Evolutionary conservation across 2,113 vertebrate genomes (phyloP).

Genomic region (Cheirogaleus medius): DNA sequence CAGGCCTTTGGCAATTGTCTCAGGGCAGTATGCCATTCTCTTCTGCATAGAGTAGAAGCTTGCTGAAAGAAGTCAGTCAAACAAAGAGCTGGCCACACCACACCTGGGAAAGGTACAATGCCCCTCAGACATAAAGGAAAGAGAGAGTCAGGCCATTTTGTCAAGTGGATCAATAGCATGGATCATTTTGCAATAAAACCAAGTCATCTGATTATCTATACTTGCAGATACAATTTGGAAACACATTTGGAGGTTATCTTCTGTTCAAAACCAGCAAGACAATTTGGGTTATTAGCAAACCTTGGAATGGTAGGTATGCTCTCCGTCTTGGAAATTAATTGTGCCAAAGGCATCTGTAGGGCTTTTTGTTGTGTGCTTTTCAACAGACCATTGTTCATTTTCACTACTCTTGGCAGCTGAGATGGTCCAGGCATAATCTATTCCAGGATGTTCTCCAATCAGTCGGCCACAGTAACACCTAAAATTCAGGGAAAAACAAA

Average conservation of each 20-base stretch:
- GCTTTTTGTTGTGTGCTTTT: slow-evolving; percentile 89
- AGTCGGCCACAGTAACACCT: slow-evolving; percentile 96
- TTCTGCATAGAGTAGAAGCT: not conserved
- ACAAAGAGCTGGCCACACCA: not conserved
- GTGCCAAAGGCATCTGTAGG: slow-evolving; percentile 95
- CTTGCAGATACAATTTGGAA: not conserved
- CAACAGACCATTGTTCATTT: slow-evolving; percentile 90
- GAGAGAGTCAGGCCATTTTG: not conserved
- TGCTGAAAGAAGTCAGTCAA: not conserved
- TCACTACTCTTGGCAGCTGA: slow-evolving; percentile 61
- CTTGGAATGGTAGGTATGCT: slow-evolving; percentile 94
- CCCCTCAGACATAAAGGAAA: not conserved
- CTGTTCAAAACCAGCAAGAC: slow-evolving; percentile 45
- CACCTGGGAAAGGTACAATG: not conserved
- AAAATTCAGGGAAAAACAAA: slow-evolving; percentile 43
- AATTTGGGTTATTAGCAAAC: slow-evolving; percentile 79
- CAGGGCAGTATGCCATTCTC: not conserved
- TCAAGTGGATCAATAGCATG: not conserved
- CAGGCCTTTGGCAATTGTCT: not conserved
- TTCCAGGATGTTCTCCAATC: slow-evolving; percentile 90
- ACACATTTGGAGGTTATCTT: not conserved
- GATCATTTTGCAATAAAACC: not conserved
- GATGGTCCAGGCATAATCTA: slow-evolving; percentile 79
- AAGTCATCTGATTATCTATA: not conserved
- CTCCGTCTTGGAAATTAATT: slow-evolving; percentile 94